Base-by-base conservation (phyloP, 2,797 vertebrate species). In the Melopsittacus undulatus region DNA sequence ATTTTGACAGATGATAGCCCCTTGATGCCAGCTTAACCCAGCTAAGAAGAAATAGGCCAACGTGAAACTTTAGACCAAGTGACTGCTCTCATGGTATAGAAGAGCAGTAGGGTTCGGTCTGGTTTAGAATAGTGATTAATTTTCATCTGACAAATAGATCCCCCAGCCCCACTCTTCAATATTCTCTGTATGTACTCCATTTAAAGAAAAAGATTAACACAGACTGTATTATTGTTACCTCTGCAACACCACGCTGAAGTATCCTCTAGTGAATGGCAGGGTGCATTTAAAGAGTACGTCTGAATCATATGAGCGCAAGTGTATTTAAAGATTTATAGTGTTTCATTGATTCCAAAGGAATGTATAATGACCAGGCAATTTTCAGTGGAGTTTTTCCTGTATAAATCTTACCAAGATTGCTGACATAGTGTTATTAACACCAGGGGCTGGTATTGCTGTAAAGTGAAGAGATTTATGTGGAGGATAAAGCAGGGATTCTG, bases 1-100 rank as follows among this genome's bases (percentile, higher is more conserved):
- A 95, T 98, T 98, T 98, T 95, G 97, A 98, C 97, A 98, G 97
- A 95, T 36, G 96, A 98, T 98, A 98, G 97, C 97, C 97, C 96
- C 97, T 96, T 83, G 96, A 97, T 98, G 98, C 97, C 97, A 97
- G 96, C 86, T 96, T 96, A 94, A 90, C 73, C 92, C 90, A 97
- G 96, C 93, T 97, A 96, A 91, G 91, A 96, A 97, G 95, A 98
- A 97, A 97, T 96, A 96, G 97, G 95, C 96, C 97, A 97, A 48
- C 0, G 2, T 92, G 98, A 98, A 98, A 98, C 88, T 87, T 94
- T 97, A 98, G 97, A 97, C 96, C 80, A 75, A 95, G 61, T 27
- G 76, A 52, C 83, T 77, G 86, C 89, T 96, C 83, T 93, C 59
- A 32, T 80, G 57, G 94, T 93, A 84, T 94, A 85, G 97, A 94